Evolutionary conservation across 2,888 invertebrate species (phyloP).

Genomic region (Lasioglossum calceatum): DNA sequence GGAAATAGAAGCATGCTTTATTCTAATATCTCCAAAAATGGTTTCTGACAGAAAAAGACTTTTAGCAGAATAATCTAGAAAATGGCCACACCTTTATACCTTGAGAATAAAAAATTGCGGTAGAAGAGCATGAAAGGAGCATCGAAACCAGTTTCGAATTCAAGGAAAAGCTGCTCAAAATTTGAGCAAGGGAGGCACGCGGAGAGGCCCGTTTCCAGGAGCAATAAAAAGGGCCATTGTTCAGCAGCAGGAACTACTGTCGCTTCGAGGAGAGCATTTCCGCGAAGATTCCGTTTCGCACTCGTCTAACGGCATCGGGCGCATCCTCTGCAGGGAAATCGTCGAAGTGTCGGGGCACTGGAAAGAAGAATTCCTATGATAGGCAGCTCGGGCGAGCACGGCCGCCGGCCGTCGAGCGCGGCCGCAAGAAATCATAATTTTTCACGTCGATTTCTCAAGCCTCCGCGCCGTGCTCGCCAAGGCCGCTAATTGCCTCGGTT

Average conservation of each 20-base stretch:
- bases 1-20: neutral
- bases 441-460: slow-evolving; percentile 27
- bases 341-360: slow-evolving; percentile 49
- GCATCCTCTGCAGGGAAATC: slow-evolving; percentile 69
- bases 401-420: neutral
- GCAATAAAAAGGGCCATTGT: slow-evolving; percentile 68
- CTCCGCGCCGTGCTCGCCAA: neutral
- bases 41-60: no score
- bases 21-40: neutral
- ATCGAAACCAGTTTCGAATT: neutral
- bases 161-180: neutral
- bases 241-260: slow-evolving; percentile 68
- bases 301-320: slow-evolving; percentile 68
- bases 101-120: neutral
- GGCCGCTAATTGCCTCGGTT: slow-evolving; percentile 31
- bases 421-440: slow-evolving; percentile 41
- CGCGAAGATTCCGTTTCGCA: slow-evolving; percentile 72
- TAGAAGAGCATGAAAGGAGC: neutral
- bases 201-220: slow-evolving; percentile 34
- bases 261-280: slow-evolving; percentile 67
- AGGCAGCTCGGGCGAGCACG: slow-evolving; percentile 26
- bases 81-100: neutral
- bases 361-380: slow-evolving; percentile 53
- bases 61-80: neutral
- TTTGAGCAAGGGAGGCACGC: neutral